These are phyloP conservation scores for Rhabdomys pumilio DNA, from an alignment of 2,797 vertebrate species.

Conservation along the genomic window DNA sequence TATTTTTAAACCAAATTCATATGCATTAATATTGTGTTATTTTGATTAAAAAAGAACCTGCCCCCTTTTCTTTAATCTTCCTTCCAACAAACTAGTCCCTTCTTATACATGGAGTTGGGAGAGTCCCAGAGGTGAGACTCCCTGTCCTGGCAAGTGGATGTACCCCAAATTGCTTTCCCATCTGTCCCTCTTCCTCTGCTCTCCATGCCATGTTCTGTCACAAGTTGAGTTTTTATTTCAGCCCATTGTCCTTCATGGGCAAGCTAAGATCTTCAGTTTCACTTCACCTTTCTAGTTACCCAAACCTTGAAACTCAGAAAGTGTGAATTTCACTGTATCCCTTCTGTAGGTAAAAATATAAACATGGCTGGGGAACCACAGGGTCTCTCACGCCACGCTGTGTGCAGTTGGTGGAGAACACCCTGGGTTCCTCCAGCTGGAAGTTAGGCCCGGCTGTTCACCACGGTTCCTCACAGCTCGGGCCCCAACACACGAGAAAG, in stretches of 20 bases:
- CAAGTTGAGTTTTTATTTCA: background rate
- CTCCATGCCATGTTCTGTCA: background rate
- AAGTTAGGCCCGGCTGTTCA: no score
- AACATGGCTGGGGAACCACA: no score
- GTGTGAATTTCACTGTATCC: background rate
- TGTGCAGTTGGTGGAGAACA: no score
- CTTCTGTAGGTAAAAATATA: background rate
- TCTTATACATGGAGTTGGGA: background rate
- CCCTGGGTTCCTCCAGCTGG: no score
- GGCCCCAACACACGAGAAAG: no score
- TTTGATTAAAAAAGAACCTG: background rate
- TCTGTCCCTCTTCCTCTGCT: background rate
- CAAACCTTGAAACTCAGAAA: background rate
- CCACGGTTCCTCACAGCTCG: no score
- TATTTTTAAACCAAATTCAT: slow-evolving; percentile 68
- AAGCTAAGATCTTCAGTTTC: background rate
- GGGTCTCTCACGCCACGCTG: no score
- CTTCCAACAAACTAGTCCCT: background rate
- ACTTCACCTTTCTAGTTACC: background rate
- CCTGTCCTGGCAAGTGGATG: background rate
- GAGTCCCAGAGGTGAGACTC: background rate
- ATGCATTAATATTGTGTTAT: background rate
- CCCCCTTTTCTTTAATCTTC: slow-evolving; percentile 15
- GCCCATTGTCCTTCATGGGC: background rate
- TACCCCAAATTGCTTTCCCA: background rate